Base-by-base conservation (phyloP, 2,888 invertebrate genomes). In the Margaritifera margaritifera region DNA sequence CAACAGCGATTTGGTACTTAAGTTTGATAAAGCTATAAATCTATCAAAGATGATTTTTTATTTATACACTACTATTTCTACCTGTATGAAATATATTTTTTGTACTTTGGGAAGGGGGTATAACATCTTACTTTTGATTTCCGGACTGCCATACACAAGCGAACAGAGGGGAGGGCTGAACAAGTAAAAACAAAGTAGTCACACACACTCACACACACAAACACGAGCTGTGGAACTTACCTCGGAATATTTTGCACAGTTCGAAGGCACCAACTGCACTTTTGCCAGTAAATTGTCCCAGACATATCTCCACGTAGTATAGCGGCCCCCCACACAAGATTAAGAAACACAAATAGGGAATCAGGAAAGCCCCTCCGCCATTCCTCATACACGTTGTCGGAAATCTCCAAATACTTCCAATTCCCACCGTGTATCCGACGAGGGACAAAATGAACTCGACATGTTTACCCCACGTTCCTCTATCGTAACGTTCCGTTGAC, bases 341-440 rank as follows among this genome's bases (percentile, higher is more conserved):
- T 25, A 77, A 69, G 66, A 77, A 75, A 62, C 71, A 71, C 62
- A 77, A 64, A 55, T 73, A 77, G 18, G 77, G 77, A 24, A 77
- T 77, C 5, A 77, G 66, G 54, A 77, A 77, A 11, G 77, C 77
- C 15, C 74, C 74, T 6, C 75, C 75, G 11, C 75, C 75, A 62
- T 75, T 72, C 55, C 69, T 66, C 6, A 71, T 69, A 27, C 71
- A 75, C 2, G 69, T 69, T 19, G 72, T 72, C 1, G 74, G 74
- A 53, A 75, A 75, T 25, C 74, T 66, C 74, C 74, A 75, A n/a
- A 75, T 69, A 56, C 71, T 71, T 25, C 74, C 74, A 19, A 75
- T 69, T 15, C 74, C 74, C 4, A 75, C 74, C 11, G 71, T 75
- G 60, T 75, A 75, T 8, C 74, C 74, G 59, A 71, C 68, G 25